These are phyloP conservation scores for Chauna torquata DNA, from an alignment of 2,113 vertebrate species.

Conservation along the genomic window DNA sequence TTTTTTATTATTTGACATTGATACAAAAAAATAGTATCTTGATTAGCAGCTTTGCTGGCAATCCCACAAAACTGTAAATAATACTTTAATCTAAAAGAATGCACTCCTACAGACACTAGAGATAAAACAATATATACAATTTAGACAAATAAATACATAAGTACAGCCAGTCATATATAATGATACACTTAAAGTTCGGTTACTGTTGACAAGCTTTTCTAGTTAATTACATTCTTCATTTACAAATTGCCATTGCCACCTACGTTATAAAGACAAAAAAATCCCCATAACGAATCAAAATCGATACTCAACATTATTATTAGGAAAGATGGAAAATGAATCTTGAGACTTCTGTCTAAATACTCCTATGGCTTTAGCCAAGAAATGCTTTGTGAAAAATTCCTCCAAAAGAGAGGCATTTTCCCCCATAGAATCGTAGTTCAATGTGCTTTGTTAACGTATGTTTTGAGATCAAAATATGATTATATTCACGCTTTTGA, in stretches of 20 bases:
- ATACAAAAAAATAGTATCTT: slow-evolving; percentile 83
- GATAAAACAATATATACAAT: slow-evolving; percentile 82
- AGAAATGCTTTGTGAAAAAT: slow-evolving; percentile 62
- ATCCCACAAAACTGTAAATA: slow-evolving; percentile 78
- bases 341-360: slow-evolving; percentile 56
- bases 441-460: slow-evolving; percentile 54
- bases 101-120: slow-evolving; percentile 80
- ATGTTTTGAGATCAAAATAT: slow-evolving; percentile 52
- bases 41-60: slow-evolving; percentile 81
- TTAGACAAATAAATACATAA: slow-evolving; percentile 85
- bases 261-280: slow-evolving; percentile 58
- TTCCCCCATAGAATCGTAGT: neutral
- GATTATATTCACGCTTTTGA: slow-evolving; percentile 29
- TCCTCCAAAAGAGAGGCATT: slow-evolving; percentile 50
- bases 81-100: slow-evolving; percentile 78
- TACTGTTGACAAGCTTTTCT: slow-evolving; percentile 74
- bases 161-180: slow-evolving; percentile 81
- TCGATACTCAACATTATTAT: slow-evolving; percentile 31
- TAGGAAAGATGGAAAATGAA: slow-evolving; percentile 71
- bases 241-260: slow-evolving; percentile 70
- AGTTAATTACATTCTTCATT: slow-evolving; percentile 76
- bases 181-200: slow-evolving; percentile 72
- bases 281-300: slow-evolving; percentile 50
- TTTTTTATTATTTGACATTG: slow-evolving; percentile 71
- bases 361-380: slow-evolving; percentile 28